Percentiles rank a stretch among this genome's conserved stretches.
These are phyloP conservation scores for Cryptocheilus praepositus DNA, from an alignment of 2,888 invertebrate species.

Conservation along the genomic window DNA sequence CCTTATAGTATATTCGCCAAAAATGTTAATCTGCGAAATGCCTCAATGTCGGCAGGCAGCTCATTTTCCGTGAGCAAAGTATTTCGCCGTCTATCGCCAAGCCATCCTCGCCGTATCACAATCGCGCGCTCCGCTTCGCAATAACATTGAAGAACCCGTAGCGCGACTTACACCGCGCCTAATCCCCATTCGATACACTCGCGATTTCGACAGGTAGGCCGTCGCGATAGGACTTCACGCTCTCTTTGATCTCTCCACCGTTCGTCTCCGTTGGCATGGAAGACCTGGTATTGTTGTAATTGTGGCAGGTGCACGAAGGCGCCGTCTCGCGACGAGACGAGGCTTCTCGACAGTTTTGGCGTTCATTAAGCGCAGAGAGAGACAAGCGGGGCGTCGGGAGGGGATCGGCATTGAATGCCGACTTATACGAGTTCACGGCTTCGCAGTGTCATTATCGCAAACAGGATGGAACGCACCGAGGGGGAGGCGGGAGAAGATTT, in stretches of 20 bases:
- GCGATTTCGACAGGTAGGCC: conserved; percentile 18
- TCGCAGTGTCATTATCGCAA: conserved; percentile 5
- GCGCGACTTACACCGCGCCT: too few species aligned
- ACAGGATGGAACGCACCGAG: neutral
- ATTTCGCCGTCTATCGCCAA: too few species aligned
- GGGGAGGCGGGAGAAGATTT: conserved; percentile 31
- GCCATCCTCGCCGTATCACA: too few species aligned
- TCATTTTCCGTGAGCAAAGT: too few species aligned
- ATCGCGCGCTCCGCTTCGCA: too few species aligned
- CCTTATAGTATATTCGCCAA: too few species aligned
- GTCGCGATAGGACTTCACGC: conserved; percentile 46
- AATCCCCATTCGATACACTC: too few species aligned
- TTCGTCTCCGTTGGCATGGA: conserved; percentile 10
- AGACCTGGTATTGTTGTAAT: conserved; percentile 42
- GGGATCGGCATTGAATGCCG: conserved; percentile 32
- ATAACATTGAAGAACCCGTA: too few species aligned
- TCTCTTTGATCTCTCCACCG: conserved; percentile 45
- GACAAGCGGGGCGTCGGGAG: conserved; percentile 3
- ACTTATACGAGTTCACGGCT: conserved; percentile 27
- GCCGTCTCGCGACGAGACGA: conserved; percentile 15
- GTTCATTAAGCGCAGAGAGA: conserved; percentile 51
- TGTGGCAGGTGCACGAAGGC: conserved; percentile 31
- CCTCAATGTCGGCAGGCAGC: too few species aligned
- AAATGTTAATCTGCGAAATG: too few species aligned
- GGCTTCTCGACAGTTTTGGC: conserved; percentile 51